These are phyloP conservation scores for Ligdia adustata DNA, from an alignment of 2,888 invertebrate genomes.

Conservation along the genomic window DNA sequence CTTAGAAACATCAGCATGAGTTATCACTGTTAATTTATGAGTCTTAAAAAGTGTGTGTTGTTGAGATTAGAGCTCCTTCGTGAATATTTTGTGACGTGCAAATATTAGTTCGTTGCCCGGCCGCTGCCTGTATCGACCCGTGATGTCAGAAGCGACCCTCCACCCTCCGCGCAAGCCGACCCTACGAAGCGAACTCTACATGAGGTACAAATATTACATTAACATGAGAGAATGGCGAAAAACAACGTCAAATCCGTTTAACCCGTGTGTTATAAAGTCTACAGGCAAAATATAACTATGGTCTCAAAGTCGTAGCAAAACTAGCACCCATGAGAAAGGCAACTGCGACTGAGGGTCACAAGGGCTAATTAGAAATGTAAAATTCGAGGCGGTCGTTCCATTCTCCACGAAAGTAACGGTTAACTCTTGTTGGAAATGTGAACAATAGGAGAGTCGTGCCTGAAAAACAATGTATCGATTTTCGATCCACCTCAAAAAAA, in stretches of 20 bases:
- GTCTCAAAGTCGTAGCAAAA: neutral
- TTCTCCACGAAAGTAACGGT: constrained; percentile 11
- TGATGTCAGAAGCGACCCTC: constrained; percentile 48
- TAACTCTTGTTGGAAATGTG: neutral
- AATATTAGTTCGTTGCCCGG: constrained; percentile 59
- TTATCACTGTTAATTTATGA: constrained; percentile 23
- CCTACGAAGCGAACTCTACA: constrained; percentile 5
- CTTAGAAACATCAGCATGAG: constrained; percentile 14
- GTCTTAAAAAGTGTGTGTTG: constrained; percentile 28
- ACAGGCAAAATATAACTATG: too few relatives aligned
- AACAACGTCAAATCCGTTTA: too few relatives aligned
- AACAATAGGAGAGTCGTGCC: neutral
- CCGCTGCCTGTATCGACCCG: constrained; percentile 57
- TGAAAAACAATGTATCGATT: neutral
- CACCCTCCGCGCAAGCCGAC: constrained; percentile 21
- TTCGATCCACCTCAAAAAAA: too few relatives aligned
- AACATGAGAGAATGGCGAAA: too few relatives aligned
- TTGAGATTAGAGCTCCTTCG: constrained; percentile 36
- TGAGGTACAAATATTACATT: neutral
- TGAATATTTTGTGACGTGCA: constrained; percentile 44
- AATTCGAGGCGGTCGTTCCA: constrained; percentile 5
- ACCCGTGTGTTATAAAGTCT: too few relatives aligned
- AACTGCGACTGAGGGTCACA: constrained; percentile 9
- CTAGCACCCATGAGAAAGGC: constrained; percentile 5
- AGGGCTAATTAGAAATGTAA: constrained; percentile 19